These are phyloP conservation scores for Lates japonicus DNA, from an alignment of 2,797 vertebrate genomes.

Conservation along the genomic window DNA sequence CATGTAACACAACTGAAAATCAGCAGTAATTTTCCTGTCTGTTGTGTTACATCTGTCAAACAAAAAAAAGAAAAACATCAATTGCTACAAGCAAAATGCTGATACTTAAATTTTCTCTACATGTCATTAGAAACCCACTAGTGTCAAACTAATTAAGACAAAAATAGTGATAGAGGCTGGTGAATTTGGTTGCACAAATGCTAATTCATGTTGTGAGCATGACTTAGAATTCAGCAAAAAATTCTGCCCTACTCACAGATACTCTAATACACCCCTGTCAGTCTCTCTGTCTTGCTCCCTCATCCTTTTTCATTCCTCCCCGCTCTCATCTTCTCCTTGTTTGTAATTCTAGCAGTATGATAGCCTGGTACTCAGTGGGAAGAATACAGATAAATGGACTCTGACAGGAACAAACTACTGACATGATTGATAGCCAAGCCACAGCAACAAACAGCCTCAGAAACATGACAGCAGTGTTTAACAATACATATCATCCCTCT, in stretches of 20 bases:
- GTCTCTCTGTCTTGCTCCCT: conserved; percentile 16
- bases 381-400: conserved; percentile 68
- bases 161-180: not conserved
- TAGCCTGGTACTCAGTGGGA: conserved; percentile 37
- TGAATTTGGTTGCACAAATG: conserved; percentile 13
- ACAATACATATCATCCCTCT: conserved; percentile 52
- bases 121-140: not conserved
- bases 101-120: not conserved
- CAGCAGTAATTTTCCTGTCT: not conserved
- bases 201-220: not conserved
- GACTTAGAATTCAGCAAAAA: conserved; percentile 10
- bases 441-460: conserved; percentile 39
- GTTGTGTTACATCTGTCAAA: not conserved
- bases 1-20: not conserved
- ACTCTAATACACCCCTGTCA: conserved; percentile 10
- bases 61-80: too few species aligned
- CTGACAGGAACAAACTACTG: conserved; percentile 74
- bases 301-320: conserved; percentile 34
- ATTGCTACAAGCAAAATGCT: not conserved
- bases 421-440: conserved; percentile 69
- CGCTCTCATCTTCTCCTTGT: conserved; percentile 50
- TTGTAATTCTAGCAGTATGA: conserved; percentile 64
- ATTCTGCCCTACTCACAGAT: conserved; percentile 9
- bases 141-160: not conserved
- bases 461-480: conserved; percentile 57